Evolutionary conservation across 2,113 vertebrate species (phyloP).

Genomic region (Ptychochromis oligacanthus): DNA sequence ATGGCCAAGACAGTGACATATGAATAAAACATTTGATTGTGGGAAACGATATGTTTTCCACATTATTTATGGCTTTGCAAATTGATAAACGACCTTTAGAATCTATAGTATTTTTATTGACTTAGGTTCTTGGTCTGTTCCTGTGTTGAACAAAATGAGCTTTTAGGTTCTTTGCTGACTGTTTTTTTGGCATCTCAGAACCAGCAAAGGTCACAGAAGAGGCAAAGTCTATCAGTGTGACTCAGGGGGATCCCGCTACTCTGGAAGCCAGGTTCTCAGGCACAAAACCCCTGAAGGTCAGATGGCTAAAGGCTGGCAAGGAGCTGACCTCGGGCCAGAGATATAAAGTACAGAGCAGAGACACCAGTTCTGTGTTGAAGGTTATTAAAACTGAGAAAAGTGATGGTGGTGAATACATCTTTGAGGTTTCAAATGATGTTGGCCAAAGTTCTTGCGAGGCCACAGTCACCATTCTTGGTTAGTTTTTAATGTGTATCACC

Average conservation of each 20-base stretch:
- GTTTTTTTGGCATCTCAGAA: slow-evolving; percentile 82
- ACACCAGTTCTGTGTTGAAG: slow-evolving; percentile 90
- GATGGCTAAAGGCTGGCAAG: slow-evolving; percentile 90
- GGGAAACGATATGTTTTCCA: neutral
- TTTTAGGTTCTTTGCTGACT: slow-evolving; percentile 20
- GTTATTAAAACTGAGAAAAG: slow-evolving; percentile 88
- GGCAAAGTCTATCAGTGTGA: slow-evolving; percentile 94
- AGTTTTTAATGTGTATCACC: slow-evolving; percentile 66
- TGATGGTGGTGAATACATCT: slow-evolving; percentile 90
- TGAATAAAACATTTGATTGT: neutral
- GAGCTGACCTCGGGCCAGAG: slow-evolving; percentile 87
- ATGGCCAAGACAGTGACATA: neutral
- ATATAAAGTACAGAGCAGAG: slow-evolving; percentile 90
- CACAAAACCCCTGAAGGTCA: slow-evolving; percentile 89
- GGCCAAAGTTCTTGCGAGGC: slow-evolving; percentile 91
- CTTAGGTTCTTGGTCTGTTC: neutral
- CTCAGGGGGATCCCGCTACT: slow-evolving; percentile 93
- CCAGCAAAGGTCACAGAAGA: slow-evolving; percentile 93
- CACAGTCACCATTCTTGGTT: slow-evolving; percentile 89
- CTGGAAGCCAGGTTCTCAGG: slow-evolving; percentile 94
- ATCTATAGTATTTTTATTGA: neutral
- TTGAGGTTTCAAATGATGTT: slow-evolving; percentile 94
- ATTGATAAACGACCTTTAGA: neutral
- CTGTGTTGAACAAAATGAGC: neutral
- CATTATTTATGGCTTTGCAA: neutral